phyloP scores from a whole-genome alignment of 2,888 invertebrate genomes.

The Agrotis segetum region DNA sequence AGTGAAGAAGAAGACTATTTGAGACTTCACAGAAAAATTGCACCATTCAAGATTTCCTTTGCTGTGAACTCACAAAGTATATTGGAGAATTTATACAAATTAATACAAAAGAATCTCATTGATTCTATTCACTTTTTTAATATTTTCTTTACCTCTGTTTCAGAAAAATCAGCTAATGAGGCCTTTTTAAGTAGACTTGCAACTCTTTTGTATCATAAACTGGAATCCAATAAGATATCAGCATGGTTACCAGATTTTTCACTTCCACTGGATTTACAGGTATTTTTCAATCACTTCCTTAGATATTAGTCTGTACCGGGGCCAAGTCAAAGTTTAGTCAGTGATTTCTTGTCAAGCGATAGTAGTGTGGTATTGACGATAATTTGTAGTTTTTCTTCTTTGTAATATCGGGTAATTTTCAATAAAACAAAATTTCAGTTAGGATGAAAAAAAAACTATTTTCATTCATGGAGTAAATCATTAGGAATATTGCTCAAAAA shows the following conservation, averaged over 20 bases:
- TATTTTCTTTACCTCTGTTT: slow-evolving; percentile 21
- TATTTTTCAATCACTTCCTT: background rate
- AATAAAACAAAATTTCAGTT: no score
- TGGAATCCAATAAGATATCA: slow-evolving; percentile 76
- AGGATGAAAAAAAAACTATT: no score
- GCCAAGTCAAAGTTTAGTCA: no score
- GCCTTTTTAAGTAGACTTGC: slow-evolving; percentile 75
- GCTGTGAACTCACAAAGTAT: slow-evolving; percentile 80
- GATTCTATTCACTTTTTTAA: background rate
- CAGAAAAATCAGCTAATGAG: slow-evolving; percentile 68
- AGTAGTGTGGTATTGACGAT: no score
- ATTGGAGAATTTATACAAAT: background rate
- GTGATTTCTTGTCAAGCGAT: no score
- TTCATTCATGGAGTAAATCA: no score
- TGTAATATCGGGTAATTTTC: no score
- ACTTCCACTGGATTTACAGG: slow-evolving; percentile 76
- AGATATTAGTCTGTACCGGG: no score
- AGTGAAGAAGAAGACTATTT: slow-evolving; percentile 89
- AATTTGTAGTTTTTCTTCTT: no score
- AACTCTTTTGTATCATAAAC: slow-evolving; percentile 73
- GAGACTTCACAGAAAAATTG: slow-evolving; percentile 93
- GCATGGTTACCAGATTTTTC: slow-evolving; percentile 79
- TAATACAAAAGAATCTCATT: background rate
- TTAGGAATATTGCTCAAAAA: no score
- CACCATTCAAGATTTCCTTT: slow-evolving; percentile 95